A percentile compares a stretch with the other conserved stretches of the same genome.
Conservation (phyloP, 1,140 invertebrate species). For the Ganaspis sp. region DNA sequence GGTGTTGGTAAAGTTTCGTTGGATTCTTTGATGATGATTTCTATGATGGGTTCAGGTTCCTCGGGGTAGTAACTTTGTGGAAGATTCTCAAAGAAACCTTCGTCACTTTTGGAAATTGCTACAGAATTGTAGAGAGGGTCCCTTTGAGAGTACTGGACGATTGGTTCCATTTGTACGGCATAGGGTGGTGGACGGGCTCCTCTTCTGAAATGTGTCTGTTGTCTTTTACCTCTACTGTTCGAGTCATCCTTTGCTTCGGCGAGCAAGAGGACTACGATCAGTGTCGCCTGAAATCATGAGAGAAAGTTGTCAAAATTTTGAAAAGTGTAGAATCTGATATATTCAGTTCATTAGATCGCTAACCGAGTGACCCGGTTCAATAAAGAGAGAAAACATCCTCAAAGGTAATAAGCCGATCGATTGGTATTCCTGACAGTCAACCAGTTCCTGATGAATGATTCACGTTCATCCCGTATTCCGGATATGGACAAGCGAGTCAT, state of each 20-base stretch:
- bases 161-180: constrained; percentile 87
- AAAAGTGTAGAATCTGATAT: not conserved
- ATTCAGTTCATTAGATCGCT: constrained; percentile 32
- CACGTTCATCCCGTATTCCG: constrained; percentile 50
- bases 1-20: constrained; percentile 86
- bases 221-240: constrained; percentile 68
- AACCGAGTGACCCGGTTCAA: constrained; percentile 69
- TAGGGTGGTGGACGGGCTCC: constrained; percentile 79
- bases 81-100: constrained; percentile 71
- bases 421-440: constrained; percentile 67
- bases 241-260: constrained; percentile 62
- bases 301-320: constrained; percentile 17
- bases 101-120: constrained; percentile 76
- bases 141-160: constrained; percentile 86
- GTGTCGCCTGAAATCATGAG: constrained; percentile 60
- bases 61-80: constrained; percentile 80
- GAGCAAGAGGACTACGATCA: constrained; percentile 46
- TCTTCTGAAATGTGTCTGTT: constrained; percentile 66
- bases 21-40: constrained; percentile 93
- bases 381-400: constrained; percentile 48
- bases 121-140: constrained; percentile 84
- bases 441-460: constrained; percentile 62
- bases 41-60: constrained; percentile 91
- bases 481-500: constrained; percentile 55
- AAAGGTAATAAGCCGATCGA: constrained; percentile 56